phyloP scores from a whole-genome alignment of 2,797 vertebrate genomes.

The Pempheris klunzingeri region DNA sequence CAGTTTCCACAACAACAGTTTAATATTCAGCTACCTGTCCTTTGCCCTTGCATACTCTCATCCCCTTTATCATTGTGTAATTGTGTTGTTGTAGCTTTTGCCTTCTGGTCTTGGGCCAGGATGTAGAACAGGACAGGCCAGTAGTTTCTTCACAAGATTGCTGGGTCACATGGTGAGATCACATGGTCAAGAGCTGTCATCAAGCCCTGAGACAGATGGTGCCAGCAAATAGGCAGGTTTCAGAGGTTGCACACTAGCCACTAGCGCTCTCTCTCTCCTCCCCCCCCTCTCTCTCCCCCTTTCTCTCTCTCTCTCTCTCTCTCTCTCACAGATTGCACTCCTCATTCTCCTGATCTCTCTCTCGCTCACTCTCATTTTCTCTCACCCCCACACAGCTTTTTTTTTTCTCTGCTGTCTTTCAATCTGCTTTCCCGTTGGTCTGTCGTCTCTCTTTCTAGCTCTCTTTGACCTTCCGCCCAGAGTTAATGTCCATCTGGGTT shows the following conservation, averaged over 20 bases:
- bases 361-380: conserved; percentile 56
- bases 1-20: conserved; percentile 28
- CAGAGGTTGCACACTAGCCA: conserved; percentile 62
- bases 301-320: conserved; percentile 29
- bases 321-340: conserved; percentile 63
- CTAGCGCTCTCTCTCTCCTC: conserved; percentile 21
- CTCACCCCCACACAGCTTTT: conserved; percentile 49
- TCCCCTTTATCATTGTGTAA: conserved; percentile 34
- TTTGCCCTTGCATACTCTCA: conserved; percentile 12
- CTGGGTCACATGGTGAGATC: conserved; percentile 73
- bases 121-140: conserved; percentile 54
- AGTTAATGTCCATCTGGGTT: conserved; percentile 77
- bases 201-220: conserved; percentile 80
- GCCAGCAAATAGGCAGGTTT: conserved; percentile 72
- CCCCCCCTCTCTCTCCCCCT: conserved; percentile 19
- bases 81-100: conserved; percentile 43
- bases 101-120: conserved; percentile 42
- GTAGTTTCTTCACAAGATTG: conserved; percentile 62
- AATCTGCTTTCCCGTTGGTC: conserved; percentile 62
- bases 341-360: conserved; percentile 54
- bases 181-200: conserved; percentile 79
- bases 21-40: conserved; percentile 25
- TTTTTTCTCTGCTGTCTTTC: conserved; percentile 62
- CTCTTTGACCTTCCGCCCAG: conserved; percentile 59
- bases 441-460: conserved; percentile 42